Evolutionary conservation across 2,888 invertebrate species (phyloP), one percentile per base, ranked within the genome.

Genomic region (Sminthurides aquaticus): DNA sequence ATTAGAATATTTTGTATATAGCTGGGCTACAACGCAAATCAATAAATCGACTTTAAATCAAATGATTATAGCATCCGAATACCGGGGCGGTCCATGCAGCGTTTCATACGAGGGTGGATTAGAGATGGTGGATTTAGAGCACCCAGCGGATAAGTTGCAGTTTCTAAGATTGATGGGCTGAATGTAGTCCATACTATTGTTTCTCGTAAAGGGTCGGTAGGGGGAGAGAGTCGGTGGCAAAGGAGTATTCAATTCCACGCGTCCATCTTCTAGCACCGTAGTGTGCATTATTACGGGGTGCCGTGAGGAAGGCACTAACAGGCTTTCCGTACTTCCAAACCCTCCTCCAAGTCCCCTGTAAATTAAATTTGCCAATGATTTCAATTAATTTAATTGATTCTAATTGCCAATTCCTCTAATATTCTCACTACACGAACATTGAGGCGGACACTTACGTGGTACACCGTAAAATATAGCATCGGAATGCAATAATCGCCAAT

Each of bases 31-130:
- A n/a, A n/a, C n/a, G n/a, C n/a, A n/a, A n/a, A n/a, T n/a, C n/a
- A n/a, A n/a, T n/a, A n/a, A n/a, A n/a, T n/a, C n/a, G n/a, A n/a
- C n/a, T n/a, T n/a, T n/a, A n/a, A n/a, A n/a, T 34, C 43, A 64
- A 59, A 64, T 64, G 27, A 64, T 29, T 20, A 64, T 52, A 18
- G 64, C 64, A 55, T 64, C 64, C 1, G 58, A 64, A 25, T 64
- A 64, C 34, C 59, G 22, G 1, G 64, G 64, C 2, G 64, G 64
- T 27, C 64, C 64, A 15, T 22, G 20, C 3, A 62, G 57, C 2
- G 62, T 57, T 59, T 64, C 64, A 25, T 64, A 64, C 2, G 64
- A 64, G 5, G 64, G 64, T 2, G 64, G 58, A 55, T 49, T 25
- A 2, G 64, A 58, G n/a, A 59, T 58, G 20, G 29, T 57, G 1